These are phyloP conservation scores for Dromas ardeola DNA, from an alignment of 2,113 vertebrate genomes.

Conservation along the genomic window DNA sequence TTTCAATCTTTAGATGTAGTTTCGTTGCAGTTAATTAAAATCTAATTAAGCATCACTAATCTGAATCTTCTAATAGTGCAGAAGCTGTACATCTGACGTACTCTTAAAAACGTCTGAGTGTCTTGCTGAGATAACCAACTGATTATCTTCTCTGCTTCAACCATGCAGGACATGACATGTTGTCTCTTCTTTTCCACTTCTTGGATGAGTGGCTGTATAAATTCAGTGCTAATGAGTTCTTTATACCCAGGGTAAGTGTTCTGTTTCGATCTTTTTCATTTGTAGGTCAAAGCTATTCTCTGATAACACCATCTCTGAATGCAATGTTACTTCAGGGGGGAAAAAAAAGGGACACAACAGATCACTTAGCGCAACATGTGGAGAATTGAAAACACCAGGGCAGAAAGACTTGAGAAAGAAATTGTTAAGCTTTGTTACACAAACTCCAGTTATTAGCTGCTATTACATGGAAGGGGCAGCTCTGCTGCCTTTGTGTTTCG, in stretches of 20 bases:
- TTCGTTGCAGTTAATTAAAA: not conserved
- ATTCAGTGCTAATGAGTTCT: slow-evolving; percentile 92
- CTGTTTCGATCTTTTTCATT: not conserved
- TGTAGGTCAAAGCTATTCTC: not conserved
- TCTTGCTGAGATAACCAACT: not conserved
- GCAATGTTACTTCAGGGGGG: not conserved
- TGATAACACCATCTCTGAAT: not conserved
- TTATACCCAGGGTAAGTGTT: slow-evolving; percentile 89
- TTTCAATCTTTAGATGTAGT: not conserved
- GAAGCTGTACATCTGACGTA: not conserved
- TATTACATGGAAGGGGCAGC: not conserved
- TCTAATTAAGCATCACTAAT: not conserved
- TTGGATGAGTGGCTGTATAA: slow-evolving; percentile 96
- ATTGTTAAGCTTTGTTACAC: not conserved
- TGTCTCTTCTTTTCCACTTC: slow-evolving; percentile 94
- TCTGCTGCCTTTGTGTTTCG: not conserved
- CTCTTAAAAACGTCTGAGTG: not conserved
- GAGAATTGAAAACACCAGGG: not conserved
- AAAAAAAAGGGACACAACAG: not conserved
- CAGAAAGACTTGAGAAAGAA: not conserved
- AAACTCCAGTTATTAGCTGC: not conserved
- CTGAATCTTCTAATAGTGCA: not conserved
- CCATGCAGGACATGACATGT: slow-evolving; percentile 86
- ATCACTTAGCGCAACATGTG: not conserved
- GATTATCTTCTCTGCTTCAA: not conserved